These are phyloP conservation scores for Phenganax marumi DNA, from an alignment of 92 coral and sea anemone species.

Conservation along the genomic window DNA sequence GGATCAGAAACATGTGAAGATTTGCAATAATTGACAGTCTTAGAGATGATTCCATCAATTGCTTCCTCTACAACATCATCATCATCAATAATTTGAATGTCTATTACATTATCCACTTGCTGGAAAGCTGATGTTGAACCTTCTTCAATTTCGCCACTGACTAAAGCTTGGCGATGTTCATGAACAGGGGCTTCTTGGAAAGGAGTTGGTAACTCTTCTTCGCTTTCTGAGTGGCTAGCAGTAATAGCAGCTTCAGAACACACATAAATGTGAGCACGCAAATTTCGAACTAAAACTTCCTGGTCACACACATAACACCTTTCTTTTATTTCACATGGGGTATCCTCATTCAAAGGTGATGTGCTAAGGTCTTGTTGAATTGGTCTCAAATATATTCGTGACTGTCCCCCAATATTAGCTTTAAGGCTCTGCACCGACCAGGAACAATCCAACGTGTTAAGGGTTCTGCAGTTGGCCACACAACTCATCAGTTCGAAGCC, in stretches of 20 bases:
- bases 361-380: constrained; percentile 54
- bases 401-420: constrained; percentile 56
- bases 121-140: not conserved
- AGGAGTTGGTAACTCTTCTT: constrained; percentile 11
- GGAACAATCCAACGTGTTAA: constrained; percentile 39
- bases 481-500: constrained; percentile 59
- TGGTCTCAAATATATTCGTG: constrained; percentile 45
- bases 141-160: not conserved
- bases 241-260: constrained; percentile 35
- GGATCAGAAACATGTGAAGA: constrained; percentile 2
- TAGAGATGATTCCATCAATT: not conserved
- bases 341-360: constrained; percentile 29
- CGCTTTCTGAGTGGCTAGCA: not conserved
- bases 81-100: not conserved
- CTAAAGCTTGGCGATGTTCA: not conserved
- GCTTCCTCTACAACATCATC: not conserved
- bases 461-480: constrained; percentile 38
- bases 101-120: not conserved
- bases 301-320: constrained; percentile 47
- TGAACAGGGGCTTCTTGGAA: not conserved
- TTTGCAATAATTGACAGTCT: not conserved
- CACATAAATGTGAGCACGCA: constrained; percentile 38
- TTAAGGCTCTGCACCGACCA: constrained; percentile 53
- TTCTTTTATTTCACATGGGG: constrained; percentile 47
- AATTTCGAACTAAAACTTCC: constrained; percentile 49